Evolutionary conservation across 1,140 invertebrate species (phyloP).

Genomic region (Drosophila equinoxialis): DNA sequence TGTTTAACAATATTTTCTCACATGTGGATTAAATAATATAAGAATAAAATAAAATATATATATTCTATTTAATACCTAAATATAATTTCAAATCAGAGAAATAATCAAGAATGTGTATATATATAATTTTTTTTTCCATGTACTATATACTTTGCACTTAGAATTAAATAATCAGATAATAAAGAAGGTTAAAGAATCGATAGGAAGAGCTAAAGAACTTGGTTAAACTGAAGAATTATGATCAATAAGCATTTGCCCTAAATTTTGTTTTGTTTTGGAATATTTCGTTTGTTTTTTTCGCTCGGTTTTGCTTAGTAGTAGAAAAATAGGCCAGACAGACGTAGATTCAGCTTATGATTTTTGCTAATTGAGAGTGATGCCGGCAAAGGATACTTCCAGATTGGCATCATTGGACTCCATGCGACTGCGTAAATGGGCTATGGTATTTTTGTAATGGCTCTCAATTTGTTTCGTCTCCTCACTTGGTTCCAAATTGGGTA

Average conservation of each 20-base stretch:
- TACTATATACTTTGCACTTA: conserved; percentile 67
- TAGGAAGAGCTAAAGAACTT: conserved; percentile 20
- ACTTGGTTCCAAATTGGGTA: conserved; percentile 95
- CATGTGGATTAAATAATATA: conserved; percentile 66
- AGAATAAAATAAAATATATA: conserved; percentile 55
- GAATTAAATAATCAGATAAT: conserved; percentile 51
- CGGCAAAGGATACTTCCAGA: conserved; percentile 83
- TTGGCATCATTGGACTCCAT: conserved; percentile 87
- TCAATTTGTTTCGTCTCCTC: conserved; percentile 98
- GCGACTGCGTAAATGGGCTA: conserved; percentile 89
- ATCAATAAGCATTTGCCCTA: conserved; percentile 55
- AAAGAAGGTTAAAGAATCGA: neutral
- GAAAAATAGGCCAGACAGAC: conserved; percentile 48
- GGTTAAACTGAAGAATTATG: conserved; percentile 46
- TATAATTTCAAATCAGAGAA: conserved; percentile 59
- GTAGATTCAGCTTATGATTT: conserved; percentile 11
- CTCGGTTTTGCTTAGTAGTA: conserved; percentile 37
- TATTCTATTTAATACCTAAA: conserved; percentile 54
- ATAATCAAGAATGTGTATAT: conserved; percentile 67
- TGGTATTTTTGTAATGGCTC: conserved; percentile 95
- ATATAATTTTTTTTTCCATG: neutral
- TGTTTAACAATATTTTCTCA: conserved; percentile 77
- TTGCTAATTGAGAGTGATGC: conserved; percentile 79
- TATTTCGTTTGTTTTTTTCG: conserved; percentile 35
- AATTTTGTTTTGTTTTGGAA: conserved; percentile 53